A percentile compares a stretch with the other conserved stretches of the same genome.
Conservation (phyloP, 2,888 invertebrate species). For the Tortricodes alternella region DNA sequence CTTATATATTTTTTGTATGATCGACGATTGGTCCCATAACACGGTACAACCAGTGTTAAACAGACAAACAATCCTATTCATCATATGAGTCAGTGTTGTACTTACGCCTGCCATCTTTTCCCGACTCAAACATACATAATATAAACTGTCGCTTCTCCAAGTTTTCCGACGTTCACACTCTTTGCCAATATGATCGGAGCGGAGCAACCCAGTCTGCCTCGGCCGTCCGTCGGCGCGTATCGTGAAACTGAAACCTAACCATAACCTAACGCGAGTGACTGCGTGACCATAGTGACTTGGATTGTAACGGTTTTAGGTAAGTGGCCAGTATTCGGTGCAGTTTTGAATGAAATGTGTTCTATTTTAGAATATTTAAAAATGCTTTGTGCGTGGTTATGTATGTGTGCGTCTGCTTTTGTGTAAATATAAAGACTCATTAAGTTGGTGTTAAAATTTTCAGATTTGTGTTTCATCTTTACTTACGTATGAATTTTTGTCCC, state of each 20-base stretch:
- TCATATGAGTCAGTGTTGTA: too few relatives aligned
- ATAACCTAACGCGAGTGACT: slow-evolving; percentile 32
- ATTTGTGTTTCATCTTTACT: too few relatives aligned
- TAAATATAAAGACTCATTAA: background rate
- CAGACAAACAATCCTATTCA: too few relatives aligned
- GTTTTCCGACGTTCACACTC: slow-evolving; percentile 35
- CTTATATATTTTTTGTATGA: too few relatives aligned
- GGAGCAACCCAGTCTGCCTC: slow-evolving; percentile 37
- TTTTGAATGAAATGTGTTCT: background rate
- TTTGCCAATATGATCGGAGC: slow-evolving; percentile 36
- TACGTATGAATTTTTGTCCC: too few relatives aligned
- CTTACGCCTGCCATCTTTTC: background rate
- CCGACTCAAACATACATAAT: background rate
- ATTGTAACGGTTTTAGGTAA: slow-evolving; percentile 20
- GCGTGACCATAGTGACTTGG: slow-evolving; percentile 28
- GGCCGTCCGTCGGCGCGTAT: slow-evolving; percentile 29
- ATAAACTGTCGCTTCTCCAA: slow-evolving; percentile 32
- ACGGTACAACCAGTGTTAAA: too few relatives aligned
- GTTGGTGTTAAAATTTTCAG: background rate
- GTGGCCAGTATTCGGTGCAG: slow-evolving; percentile 1
- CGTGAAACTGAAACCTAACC: slow-evolving; percentile 19
- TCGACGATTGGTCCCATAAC: too few relatives aligned
- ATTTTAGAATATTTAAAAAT: background rate
- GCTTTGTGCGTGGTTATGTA: background rate
- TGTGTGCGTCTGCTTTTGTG: background rate